Evolutionary conservation across 2,113 vertebrate species (phyloP), one percentile per base, ranked within the genome.

Genomic region (Burhinus bistriatus): DNA sequence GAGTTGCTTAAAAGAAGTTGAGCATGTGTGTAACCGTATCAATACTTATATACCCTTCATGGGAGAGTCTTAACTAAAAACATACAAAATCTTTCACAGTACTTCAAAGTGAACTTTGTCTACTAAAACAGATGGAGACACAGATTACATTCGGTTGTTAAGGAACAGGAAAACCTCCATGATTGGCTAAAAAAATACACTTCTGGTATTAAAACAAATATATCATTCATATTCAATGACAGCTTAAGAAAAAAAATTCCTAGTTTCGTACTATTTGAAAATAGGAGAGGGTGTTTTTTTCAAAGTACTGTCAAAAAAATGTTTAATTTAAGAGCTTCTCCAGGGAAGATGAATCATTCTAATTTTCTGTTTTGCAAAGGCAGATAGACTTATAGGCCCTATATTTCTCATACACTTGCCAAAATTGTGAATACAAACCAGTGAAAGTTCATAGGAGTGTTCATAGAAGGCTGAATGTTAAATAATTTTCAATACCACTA

Each of bases 11-110:
- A 73, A 93, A 88, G 47, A 87, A 71, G 18, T 4, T 79, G 45
- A 90, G 54, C 42, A 34, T 0, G 0, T 45, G 32, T 47, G 27
- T 59, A 70, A 71, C 57, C 6, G 3, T 19, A 59, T 15, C 32
- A 52, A 61, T 68, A 42, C 55, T 69, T 92, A 65, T 47, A 93
- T 21, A 57, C 4, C 6, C 38, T 80, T 66, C 5, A 12, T 15
- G 76, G 83, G 45, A 30, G 65, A 90, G 75, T 66, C 54, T 59
- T 38, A 71, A 66, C 57, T 64, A 91, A 71, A 65, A 77, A 83
- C 26, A 79, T 29, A 38, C 12, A 52, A 72, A 80, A 59, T n/a
- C 10, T 66, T 83, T 36, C 45, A 77, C 58, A 17, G 32, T 40
- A 52, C 47, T 81, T 64, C 42, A 38, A 75, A 88, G 55, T 9